Conservation (phyloP, 2,888 invertebrate genomes). For the Lasioglossum vierecki region DNA sequence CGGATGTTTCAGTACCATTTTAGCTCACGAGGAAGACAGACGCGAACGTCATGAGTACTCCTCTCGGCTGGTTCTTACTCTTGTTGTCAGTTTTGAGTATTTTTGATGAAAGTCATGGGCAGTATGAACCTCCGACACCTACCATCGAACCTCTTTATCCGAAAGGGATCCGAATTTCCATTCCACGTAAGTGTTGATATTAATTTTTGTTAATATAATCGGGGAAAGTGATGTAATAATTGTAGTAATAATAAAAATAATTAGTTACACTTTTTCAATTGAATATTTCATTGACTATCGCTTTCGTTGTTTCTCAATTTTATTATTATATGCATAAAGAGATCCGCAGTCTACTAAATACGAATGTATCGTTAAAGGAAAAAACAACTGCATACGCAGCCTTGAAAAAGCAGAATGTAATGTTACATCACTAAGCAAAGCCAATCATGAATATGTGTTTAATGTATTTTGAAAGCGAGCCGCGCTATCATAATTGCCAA, state of each 20-base stretch:
- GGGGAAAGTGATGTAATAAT: not conserved
- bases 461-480: not conserved
- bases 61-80: not conserved
- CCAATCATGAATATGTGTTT: not conserved
- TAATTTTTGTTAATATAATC: not conserved
- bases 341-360: too few species aligned
- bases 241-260: not conserved
- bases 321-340: too few species aligned
- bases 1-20: conserved; percentile 14
- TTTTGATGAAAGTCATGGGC: not conserved
- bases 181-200: conserved; percentile 85
- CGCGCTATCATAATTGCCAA: not conserved
- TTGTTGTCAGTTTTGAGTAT: not conserved
- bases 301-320: too few species aligned
- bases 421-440: not conserved
- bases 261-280: not conserved
- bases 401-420: not conserved
- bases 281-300: not conserved
- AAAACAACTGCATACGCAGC: not conserved
- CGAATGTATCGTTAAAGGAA: not conserved
- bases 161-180: conserved; percentile 86
- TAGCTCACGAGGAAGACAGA: not conserved
- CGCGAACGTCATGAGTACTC: not conserved
- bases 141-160: conserved; percentile 87
- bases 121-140: conserved; percentile 73